Evolutionary conservation across 2,888 invertebrate genomes (phyloP), one percentile per base, ranked within the genome.

Genomic region (Pandemis cinnamomeana): DNA sequence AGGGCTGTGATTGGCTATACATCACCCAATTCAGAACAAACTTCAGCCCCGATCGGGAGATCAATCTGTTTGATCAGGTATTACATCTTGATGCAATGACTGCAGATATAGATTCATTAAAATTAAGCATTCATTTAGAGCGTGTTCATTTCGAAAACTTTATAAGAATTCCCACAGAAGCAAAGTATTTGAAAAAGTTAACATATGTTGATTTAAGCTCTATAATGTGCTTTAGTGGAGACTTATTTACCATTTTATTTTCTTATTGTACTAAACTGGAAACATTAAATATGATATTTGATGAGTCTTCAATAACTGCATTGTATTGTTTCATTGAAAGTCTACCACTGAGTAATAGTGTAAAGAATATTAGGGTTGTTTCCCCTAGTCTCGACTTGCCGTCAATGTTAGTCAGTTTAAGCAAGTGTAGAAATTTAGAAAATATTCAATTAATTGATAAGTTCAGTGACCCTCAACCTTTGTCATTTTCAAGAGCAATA

Each of bases 201-300:
- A 91, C 90, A 64, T 89, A 83, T 81, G 82, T 93, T 76, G 88
- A 85, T 82, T 80, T 93, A 77, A 80, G 71, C 76, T 90, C 89
- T n/a, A 66, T 76, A 72, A 82, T 87, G 51, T 78, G 80, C 7
- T 89, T 86, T 68, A 84, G 80, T 80, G 48, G 72, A 15, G 86
- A 89, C 41, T 92, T 93, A 80, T 93, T 91, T 78, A 83, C 85
- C 76, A 77, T 87, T 27, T 79, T 93, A 66, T 92, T 93, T 81
- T 78, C 81, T 48, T 81, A 77, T 74, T 90, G 90, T 82, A 72
- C 78, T 46, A 87, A 86, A 78, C 82, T 93, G 67, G 80, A 81
- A 10, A 92, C 93, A 58, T 79, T 91, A 41, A 86, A 86, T 80
- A 78, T 91, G n/a, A 36, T 20, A 51, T 66, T 66, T 66, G 66